These are phyloP conservation scores for Engystomops pustulosus DNA, from an alignment of 2,113 vertebrate genomes.

Conservation along the genomic window DNA sequence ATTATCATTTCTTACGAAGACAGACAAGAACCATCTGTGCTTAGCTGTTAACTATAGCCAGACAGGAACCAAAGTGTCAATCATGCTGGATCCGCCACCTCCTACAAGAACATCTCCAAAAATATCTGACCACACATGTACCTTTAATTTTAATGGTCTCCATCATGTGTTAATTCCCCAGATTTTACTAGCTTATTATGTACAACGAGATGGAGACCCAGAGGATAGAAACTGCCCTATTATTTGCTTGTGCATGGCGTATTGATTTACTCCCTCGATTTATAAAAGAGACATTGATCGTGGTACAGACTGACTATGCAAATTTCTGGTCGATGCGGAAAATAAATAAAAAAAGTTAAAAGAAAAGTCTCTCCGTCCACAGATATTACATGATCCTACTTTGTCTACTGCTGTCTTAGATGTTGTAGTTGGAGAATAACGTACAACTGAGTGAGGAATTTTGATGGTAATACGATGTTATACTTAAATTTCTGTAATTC, in stretches of 20 bases:
- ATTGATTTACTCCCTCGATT: conserved; percentile 82
- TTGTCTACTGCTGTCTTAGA: not conserved
- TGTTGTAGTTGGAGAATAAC: not conserved
- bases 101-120: not conserved
- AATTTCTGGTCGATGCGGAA: conserved; percentile 73
- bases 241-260: conserved; percentile 71
- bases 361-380: conserved; percentile 57
- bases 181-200: conserved; percentile 28
- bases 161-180: not conserved
- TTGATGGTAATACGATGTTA: not conserved
- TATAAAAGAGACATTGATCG: conserved; percentile 82
- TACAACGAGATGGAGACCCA: conserved; percentile 69
- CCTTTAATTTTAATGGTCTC: not conserved
- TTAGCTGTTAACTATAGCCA: not conserved
- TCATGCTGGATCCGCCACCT: not conserved
- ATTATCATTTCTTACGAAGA: conserved; percentile 28
- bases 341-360: conserved; percentile 72
- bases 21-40: conserved; percentile 29
- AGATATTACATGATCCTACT: not conserved
- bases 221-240: conserved; percentile 68
- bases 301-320: conserved; percentile 79
- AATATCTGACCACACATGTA: not conserved
- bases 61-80: conserved; percentile 38
- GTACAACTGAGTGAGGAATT: not conserved
- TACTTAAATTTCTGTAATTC: not conserved